phyloP scores from a whole-genome alignment of 2,113 vertebrate species.

The Phasianus colchicus region DNA sequence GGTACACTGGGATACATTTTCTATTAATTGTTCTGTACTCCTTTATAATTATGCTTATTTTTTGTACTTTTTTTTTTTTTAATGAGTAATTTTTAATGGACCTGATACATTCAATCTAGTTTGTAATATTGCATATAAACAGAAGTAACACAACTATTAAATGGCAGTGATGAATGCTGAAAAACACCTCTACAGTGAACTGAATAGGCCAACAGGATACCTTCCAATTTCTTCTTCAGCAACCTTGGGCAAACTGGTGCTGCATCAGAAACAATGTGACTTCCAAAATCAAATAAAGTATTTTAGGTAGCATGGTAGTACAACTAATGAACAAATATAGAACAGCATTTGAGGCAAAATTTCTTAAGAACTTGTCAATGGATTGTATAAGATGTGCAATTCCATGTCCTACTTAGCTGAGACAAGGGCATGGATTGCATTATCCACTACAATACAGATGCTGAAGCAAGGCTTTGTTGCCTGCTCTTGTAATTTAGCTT shows the following conservation, averaged over 20 bases:
- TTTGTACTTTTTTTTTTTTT: background rate
- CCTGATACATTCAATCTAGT: background rate
- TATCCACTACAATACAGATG: background rate
- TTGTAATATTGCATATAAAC: background rate
- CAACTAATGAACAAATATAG: conserved; percentile 7
- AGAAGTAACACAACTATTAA: background rate
- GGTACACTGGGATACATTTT: background rate
- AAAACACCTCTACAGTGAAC: background rate
- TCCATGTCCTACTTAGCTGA: conserved; percentile 1
- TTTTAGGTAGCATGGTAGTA: background rate
- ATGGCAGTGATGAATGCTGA: background rate
- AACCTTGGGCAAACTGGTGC: background rate
- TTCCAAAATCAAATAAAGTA: background rate
- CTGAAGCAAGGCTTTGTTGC: conserved; percentile 13
- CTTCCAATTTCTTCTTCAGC: background rate
- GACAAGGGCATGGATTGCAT: conserved; percentile 30
- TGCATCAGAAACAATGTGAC: background rate
- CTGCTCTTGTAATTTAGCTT: background rate
- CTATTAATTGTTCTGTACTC: background rate
- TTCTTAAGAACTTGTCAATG: background rate
- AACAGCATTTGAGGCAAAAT: background rate
- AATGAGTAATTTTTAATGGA: conserved; percentile 12
- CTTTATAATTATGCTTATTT: conserved; percentile 5
- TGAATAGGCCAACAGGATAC: background rate
- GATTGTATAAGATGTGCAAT: background rate